Evolutionary conservation across 2,797 vertebrate genomes (phyloP).

Genomic region (Gallinago nigripennis): DNA sequence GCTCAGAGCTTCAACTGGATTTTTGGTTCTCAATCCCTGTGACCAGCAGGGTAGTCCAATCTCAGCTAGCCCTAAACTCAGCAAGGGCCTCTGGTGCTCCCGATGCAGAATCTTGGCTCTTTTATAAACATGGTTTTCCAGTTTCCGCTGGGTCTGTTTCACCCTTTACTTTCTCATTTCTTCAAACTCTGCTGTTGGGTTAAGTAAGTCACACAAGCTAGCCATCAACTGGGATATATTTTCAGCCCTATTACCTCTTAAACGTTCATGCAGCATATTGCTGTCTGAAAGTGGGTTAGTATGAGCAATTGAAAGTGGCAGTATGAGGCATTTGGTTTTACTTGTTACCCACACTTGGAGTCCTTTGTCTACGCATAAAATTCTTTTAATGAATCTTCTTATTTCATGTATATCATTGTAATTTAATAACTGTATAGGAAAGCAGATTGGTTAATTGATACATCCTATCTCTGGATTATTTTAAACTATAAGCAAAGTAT

Average conservation of each 20-base stretch:
- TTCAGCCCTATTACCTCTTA: background rate
- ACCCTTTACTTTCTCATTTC: background rate
- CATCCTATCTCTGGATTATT: background rate
- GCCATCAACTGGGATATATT: background rate
- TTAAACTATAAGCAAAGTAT: constrained; percentile 38
- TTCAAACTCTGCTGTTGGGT: background rate
- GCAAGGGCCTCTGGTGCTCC: background rate
- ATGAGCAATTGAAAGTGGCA: background rate
- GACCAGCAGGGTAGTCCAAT: background rate
- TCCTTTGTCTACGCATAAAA: background rate
- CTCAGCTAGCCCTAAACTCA: background rate
- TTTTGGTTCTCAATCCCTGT: background rate
- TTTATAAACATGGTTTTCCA: background rate
- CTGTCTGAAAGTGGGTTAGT: background rate
- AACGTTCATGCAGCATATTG: background rate
- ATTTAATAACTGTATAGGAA: constrained; percentile 28
- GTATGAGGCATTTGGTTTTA: background rate
- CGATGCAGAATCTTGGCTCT: background rate
- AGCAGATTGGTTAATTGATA: background rate
- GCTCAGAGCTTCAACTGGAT: background rate
- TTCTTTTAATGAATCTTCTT: constrained; percentile 30
- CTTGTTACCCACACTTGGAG: background rate
- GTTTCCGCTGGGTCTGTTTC: background rate
- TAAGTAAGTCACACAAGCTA: background rate
- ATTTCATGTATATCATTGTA: background rate